Evolutionary conservation across 92 coral and sea anemone species (phyloP).

Genomic region (Zoanthus sociatus): DNA sequence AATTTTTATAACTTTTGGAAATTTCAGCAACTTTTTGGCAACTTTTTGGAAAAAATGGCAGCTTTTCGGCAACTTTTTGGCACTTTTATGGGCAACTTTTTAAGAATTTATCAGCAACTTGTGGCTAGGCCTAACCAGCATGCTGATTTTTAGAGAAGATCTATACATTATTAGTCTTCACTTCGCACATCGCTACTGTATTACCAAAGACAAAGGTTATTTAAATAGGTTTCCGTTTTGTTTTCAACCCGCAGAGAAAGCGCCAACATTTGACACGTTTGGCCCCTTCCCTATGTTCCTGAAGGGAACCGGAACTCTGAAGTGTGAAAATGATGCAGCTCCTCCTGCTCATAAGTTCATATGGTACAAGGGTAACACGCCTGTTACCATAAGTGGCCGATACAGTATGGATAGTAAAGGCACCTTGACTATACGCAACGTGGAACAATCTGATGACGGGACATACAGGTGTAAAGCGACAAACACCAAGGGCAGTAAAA

Average conservation of each 20-base stretch:
- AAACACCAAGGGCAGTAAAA: not conserved
- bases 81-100: too few species aligned
- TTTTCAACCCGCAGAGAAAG: constrained; percentile 55
- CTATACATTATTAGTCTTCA: too few species aligned
- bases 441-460: constrained; percentile 59
- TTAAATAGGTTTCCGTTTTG: not conserved
- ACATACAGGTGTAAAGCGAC: constrained; percentile 69
- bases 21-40: too few species aligned
- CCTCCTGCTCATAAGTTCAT: constrained; percentile 64
- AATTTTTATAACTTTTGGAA: too few species aligned
- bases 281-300: constrained; percentile 83
- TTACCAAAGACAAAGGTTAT: too few species aligned
- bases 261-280: constrained; percentile 68
- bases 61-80: too few species aligned
- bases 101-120: too few species aligned
- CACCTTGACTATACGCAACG: constrained; percentile 40
- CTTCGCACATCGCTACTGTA: too few species aligned
- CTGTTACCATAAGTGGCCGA: constrained; percentile 11
- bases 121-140: too few species aligned
- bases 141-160: too few species aligned
- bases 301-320: constrained; percentile 56
- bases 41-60: too few species aligned
- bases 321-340: constrained; percentile 85
- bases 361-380: constrained; percentile 21
- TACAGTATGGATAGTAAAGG: constrained; percentile 48